Percentiles rank a stretch among this genome's conserved stretches.
Conservation (phyloP, 1,140 invertebrate species). For the Drosophila takahashii region DNA sequence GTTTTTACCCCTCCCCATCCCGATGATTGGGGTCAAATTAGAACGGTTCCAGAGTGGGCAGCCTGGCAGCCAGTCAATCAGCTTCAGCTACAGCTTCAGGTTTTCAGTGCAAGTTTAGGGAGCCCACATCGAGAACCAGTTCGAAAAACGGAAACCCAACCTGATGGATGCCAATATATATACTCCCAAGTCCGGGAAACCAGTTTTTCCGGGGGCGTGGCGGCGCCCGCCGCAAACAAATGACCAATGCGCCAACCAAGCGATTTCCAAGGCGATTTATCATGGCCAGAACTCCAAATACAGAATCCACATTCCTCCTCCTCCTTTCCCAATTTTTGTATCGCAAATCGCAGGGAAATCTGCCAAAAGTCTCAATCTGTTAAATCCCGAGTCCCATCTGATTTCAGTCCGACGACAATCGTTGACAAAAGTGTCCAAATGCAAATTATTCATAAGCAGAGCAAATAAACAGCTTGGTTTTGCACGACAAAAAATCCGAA, state of each 20-base stretch:
- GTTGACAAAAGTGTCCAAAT: conserved; percentile 41
- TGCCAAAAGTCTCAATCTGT: neutral
- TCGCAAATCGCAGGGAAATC: conserved; percentile 2
- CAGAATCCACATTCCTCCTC: conserved; percentile 16
- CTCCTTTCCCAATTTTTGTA: neutral
- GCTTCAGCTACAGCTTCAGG: conserved; percentile 27
- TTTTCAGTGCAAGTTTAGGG: conserved; percentile 27
- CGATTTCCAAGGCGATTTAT: conserved; percentile 42
- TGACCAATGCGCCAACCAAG: conserved; percentile 21
- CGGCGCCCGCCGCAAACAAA: conserved; percentile 12
- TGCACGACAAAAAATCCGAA: conserved; percentile 3
- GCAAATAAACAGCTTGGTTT: conserved; percentile 40
- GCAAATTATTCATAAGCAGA: conserved; percentile 46
- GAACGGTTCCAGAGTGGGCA: conserved; percentile 28
- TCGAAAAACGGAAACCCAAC: conserved; percentile 40
- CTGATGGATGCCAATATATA: conserved; percentile 32
- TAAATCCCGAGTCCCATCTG: conserved; percentile 16
- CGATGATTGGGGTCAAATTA: conserved; percentile 11
- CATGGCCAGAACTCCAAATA: conserved; percentile 12
- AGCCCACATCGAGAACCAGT: conserved; percentile 26
- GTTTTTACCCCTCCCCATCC: conserved; percentile 3
- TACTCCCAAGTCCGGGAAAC: conserved; percentile 17
- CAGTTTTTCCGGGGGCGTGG: conserved; percentile 24
- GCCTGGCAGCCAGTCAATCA: conserved; percentile 24
- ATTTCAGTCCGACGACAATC: conserved; percentile 2